These are phyloP conservation scores for Chelidonichthys spinosus DNA, from an alignment of 2,797 vertebrate genomes.

Conservation along the genomic window DNA sequence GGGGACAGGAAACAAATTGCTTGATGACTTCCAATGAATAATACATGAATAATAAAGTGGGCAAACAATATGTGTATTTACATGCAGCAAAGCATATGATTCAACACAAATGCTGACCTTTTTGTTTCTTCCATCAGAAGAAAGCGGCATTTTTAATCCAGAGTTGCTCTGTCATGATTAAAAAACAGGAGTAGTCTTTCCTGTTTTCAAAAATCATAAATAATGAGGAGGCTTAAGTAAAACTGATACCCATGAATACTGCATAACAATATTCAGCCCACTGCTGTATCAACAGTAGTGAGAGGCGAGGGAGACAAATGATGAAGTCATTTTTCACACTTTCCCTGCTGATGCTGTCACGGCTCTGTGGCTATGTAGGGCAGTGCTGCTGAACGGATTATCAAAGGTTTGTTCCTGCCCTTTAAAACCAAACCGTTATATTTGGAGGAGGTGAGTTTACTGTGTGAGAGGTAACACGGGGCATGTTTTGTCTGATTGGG, in stretches of 20 bases:
- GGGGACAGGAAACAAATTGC: constrained; percentile 20
- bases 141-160: constrained; percentile 10
- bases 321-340: constrained; percentile 74
- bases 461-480: constrained; percentile 22
- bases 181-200: constrained; percentile 4
- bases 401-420: constrained; percentile 36
- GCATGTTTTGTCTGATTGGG: constrained; percentile 23
- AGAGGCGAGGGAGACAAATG: constrained; percentile 37
- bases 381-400: constrained; percentile 63
- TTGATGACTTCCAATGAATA: constrained; percentile 13
- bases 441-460: constrained; percentile 20
- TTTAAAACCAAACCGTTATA: constrained; percentile 38
- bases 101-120: neutral
- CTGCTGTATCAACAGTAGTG: constrained; percentile 35
- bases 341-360: constrained; percentile 58
- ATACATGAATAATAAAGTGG: constrained; percentile 27
- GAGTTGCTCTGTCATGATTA: neutral
- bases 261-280: constrained; percentile 40
- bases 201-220: constrained; percentile 18
- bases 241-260: constrained; percentile 20
- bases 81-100: constrained; percentile 11
- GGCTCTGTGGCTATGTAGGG: constrained; percentile 63
- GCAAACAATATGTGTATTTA: constrained; percentile 13
- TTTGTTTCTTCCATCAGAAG: neutral
- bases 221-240: constrained; percentile 20